Evolutionary conservation across 2,113 vertebrate species (phyloP), one percentile per base, ranked within the genome.

Genomic region (Centropristis striata): DNA sequence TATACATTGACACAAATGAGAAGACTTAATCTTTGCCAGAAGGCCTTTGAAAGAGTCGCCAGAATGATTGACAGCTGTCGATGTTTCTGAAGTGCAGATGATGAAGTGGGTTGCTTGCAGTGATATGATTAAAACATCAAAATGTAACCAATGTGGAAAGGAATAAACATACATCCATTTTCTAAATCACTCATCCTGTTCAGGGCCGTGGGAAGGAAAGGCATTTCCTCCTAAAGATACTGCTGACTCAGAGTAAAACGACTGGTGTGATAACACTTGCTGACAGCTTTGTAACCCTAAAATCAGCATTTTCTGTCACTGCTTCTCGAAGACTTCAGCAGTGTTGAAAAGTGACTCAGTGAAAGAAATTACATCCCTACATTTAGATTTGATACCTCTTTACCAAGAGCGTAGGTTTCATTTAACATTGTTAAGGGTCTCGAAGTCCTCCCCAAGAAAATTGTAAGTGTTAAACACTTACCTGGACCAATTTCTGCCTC

Each of bases 1-100:
- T 23, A 44, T 4, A 20, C 20, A 39, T 25, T 65, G 21, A 37
- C 32, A 11, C 67, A n/a, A 73, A 60, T 21, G 16, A 77, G 39
- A 55, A 25, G 21, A 71, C 55, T 59, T 27, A 32, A 28, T 78
- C 49, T 68, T 60, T 65, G 21, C 60, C 51, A 49, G 53, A 39
- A 72, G 18, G 54, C 27, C n/a, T 55, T 75, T 32, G 27, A 73
- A 14, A 63, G 25, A 71, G 15, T 25, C 28, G 47, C n/a, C 55
- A 44, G 16, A 3, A 8, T 81, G 83, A 86, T 9, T 41, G 90
- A 66, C 75, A 71, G 78, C 59, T 81, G 75, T 80, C 60, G 1
- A 32, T 58, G 51, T 61, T 37, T 61, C 55, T 36, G 37, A 67
- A 55, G 44, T 64, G 46, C 16, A 10, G 71, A 70, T 61, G 28